These are phyloP conservation scores for Edolisoma coerulescens DNA, from an alignment of 2,113 vertebrate species.

Conservation along the genomic window DNA sequence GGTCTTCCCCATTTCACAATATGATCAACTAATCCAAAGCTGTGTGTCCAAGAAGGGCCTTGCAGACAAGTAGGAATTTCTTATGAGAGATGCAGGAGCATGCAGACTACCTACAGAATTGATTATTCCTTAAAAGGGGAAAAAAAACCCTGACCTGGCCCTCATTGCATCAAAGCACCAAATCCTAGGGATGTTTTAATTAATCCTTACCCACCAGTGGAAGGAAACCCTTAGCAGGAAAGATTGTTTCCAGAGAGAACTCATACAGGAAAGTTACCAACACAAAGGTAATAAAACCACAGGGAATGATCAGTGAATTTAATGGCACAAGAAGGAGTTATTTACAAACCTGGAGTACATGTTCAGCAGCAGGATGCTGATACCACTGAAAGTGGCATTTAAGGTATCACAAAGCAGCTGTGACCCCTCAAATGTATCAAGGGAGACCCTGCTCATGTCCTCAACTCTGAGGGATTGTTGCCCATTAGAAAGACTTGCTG, in stretches of 20 bases:
- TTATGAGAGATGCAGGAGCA: not conserved
- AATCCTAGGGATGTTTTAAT: not conserved
- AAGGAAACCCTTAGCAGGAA: not conserved
- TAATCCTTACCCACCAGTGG: not conserved
- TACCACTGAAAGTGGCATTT: not conserved
- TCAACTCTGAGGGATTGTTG: not conserved
- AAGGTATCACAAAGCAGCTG: not conserved
- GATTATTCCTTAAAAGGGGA: not conserved
- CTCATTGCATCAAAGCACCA: not conserved
- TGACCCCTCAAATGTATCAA: not conserved
- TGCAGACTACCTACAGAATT: not conserved
- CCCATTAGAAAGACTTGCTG: not conserved
- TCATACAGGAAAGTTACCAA: not conserved
- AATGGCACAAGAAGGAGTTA: not conserved
- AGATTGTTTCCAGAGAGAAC: not conserved
- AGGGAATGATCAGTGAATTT: not conserved
- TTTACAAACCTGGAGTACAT: not conserved
- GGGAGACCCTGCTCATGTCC: not conserved
- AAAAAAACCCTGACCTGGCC: not conserved
- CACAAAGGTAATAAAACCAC: not conserved
- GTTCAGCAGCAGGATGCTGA: not conserved
- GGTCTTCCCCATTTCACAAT: not conserved
- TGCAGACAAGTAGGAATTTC: not conserved
- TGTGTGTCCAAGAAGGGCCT: not conserved
- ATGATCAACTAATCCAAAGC: not conserved